Evolutionary conservation across 1,140 invertebrate genomes (phyloP), one percentile per base, ranked within the genome.

Genomic region (Brachionus asplanchnoidis): DNA sequence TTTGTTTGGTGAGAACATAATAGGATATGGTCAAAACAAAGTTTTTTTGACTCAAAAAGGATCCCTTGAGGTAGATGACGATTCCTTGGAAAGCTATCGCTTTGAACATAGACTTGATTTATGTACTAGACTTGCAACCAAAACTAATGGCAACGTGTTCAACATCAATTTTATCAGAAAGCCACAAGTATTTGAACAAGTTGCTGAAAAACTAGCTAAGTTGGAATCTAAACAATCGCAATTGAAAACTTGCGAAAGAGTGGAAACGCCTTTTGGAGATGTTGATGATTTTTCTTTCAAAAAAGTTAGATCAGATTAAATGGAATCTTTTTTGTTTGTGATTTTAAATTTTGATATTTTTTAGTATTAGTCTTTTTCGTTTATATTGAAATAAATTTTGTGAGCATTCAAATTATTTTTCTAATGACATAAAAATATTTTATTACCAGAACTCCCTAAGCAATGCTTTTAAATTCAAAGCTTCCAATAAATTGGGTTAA

Each of bases 31-130:
- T 28, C 53, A 68, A 60, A 26, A 42, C n/a, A 82, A 60, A 26
- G 79, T 82, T 2, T 82, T 82, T 32, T 65, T 82, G 42, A 65
- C 56, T 42, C 40, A 82, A 40, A 8, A 82, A 65, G 73, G 42
- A 26, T 46, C 73, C 0, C 36, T 23, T 68, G 8, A 60, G 66
- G 53, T 82, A 1, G 65, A 65, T 11, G 20, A 9, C 11, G 79
- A 82, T 28, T 14, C 36, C 20, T 1, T 44, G 0, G 79, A 82
- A 65, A 23, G 20, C 7, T 82, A 65, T 46, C 40, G 23, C 3
- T 28, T 82, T 1, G 79, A 82, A 46, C 79, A 82, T 32, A 40
- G 40, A 40, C 26, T 20, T 44, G 79, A 82, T 46, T 42, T 82
- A 26, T 82, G 79, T 32, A 44, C 23, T 23, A 60, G 65, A 46